Percentiles rank a stretch among this genome's conserved stretches.
Conservation (phyloP, 2,113 vertebrate genomes). For the Sigmodon hispidus region DNA sequence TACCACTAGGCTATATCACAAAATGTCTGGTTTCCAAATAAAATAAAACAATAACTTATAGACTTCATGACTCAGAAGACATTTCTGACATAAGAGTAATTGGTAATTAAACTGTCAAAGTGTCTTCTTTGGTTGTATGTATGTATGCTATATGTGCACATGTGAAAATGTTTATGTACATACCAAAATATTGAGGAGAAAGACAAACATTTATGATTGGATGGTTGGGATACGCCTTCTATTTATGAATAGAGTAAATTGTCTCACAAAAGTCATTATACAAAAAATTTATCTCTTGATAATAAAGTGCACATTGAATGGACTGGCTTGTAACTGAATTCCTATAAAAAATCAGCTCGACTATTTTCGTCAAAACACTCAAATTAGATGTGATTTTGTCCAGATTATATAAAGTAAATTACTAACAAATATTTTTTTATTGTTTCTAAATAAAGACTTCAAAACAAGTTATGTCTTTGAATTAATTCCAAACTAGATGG, state of each 20-base stretch:
- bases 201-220: background rate
- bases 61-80: background rate
- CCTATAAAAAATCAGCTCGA: background rate
- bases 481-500: background rate
- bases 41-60: constrained; percentile 4
- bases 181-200: background rate
- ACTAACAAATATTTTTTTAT: background rate
- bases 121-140: background rate
- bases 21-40: background rate
- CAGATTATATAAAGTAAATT: background rate
- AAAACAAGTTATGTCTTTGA: background rate
- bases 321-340: background rate
- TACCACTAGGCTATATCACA: background rate
- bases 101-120: background rate
- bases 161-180: background rate
- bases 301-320: background rate
- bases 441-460: background rate
- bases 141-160: background rate
- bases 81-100: background rate
- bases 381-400: constrained; percentile 8
- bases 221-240: background rate
- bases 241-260: background rate
- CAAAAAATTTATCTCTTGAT: background rate
- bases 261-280: background rate
- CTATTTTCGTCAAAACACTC: constrained; percentile 10